Conservation (phyloP, 2,888 invertebrate species). For the Halictus ligatus region DNA sequence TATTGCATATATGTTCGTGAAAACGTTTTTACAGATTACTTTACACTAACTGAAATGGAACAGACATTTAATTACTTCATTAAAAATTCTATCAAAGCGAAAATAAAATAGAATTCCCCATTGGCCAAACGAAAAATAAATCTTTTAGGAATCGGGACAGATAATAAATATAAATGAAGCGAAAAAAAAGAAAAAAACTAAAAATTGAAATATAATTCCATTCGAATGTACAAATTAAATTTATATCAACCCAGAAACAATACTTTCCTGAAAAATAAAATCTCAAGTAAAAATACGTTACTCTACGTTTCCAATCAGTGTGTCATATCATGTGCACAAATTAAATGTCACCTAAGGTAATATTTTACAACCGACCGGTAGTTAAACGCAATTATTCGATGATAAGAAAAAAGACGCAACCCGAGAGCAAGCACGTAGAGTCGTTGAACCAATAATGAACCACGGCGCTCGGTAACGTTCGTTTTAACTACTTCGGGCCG, state of each 20-base stretch:
- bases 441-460: slow-evolving; percentile 39
- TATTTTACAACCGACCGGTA: not conserved
- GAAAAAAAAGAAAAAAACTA: not conserved
- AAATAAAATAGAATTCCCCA: not conserved
- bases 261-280: not conserved
- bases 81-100: not conserved
- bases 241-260: not conserved
- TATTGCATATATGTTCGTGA: not conserved
- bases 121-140: not conserved
- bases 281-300: not conserved
- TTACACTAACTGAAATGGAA: not conserved
- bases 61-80: not conserved
- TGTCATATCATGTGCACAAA: not conserved
- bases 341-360: not conserved
- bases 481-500: slow-evolving; percentile 19
- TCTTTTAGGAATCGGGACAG: not conserved
- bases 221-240: not conserved
- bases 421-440: not conserved
- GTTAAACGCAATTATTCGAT: not conserved
- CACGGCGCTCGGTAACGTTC: not conserved
- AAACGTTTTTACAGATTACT: not conserved
- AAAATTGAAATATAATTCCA: no score
- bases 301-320: not conserved
- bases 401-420: not conserved
- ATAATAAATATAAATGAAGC: not conserved